Base-by-base conservation (phyloP, 2,797 vertebrate genomes). In the Astyanax mexicanus region DNA sequence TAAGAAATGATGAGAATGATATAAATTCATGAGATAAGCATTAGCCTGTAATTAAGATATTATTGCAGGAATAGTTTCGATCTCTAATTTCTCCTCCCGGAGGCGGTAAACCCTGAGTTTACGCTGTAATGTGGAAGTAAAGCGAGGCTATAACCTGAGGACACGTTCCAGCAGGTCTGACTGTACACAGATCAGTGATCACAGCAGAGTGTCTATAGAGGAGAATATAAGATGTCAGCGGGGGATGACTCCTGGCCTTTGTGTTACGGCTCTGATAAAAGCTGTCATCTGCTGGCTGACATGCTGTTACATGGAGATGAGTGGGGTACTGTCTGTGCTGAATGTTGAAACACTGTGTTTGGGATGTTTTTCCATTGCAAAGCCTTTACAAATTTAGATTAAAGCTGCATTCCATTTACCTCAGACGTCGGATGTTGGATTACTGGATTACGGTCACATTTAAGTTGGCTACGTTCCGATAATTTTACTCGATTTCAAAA, bases 171-270 rank as follows among this genome's bases (percentile, higher is more conserved):
- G 72, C 76, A 70, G 17, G n/a, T 76, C 62, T 27, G 35, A 72
- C 71, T 11, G 27, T 35, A 64, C 37, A 72, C 78, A 35, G 38
- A 74, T 13, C 49, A 71, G 42, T n/a, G 67, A 8, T n/a, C n/a
- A n/a, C n/a, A 58, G 42, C 25, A 72, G 45, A 45, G 72, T 77
- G 62, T 82, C 57, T 81, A 52, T 10, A 79, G 61, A 55, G 40
- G 58, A 54, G 65, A 76, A 80, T 61, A 67, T 55, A 1, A 70
- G 79, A 49, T 83, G 76, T 66, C 62, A 83, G 74, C 74, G 75
- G 75, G 19, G 74, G 66, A 47, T 69, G 55, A 66, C 69, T n/a
- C 83, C 55, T 80, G 64, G 23, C 67, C 40, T 79, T 27, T 83
- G 29, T 35, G 29, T 35, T 52, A 73, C 66, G 68, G 54, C 49